Evolutionary conservation across 2,888 invertebrate species (phyloP).

Genomic region (Gortyna flavago): DNA sequence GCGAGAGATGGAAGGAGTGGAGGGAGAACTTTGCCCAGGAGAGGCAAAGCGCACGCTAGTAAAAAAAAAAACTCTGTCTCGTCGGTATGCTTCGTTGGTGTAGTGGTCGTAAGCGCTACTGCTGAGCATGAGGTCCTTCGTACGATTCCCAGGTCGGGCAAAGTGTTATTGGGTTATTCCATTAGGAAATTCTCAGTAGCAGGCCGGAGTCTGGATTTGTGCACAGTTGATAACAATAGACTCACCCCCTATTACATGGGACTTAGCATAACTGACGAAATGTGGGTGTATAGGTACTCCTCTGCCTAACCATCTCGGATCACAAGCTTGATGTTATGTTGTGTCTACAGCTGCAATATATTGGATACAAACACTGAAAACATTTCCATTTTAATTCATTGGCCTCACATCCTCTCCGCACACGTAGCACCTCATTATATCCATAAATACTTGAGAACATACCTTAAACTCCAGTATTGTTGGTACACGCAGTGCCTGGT

Average conservation of each 20-base stretch:
- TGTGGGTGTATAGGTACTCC: background rate
- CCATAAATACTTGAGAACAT: conserved; percentile 40
- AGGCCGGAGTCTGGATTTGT: too few relatives aligned
- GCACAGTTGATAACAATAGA: too few relatives aligned
- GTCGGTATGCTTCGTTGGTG: too few relatives aligned
- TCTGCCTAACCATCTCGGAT: background rate
- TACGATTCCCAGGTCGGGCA: too few relatives aligned
- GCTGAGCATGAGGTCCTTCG: too few relatives aligned
- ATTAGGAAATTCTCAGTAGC: too few relatives aligned
- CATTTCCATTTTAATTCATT: conserved; percentile 12
- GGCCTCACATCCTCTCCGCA: background rate
- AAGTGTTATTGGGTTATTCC: too few relatives aligned
- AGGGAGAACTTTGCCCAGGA: too few relatives aligned
- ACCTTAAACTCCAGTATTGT: conserved; percentile 41
- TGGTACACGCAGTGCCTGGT: conserved; percentile 52
- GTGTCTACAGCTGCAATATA: background rate
- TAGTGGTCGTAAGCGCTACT: too few relatives aligned
- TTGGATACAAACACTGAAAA: background rate
- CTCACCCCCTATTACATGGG: background rate
- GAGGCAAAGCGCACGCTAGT: too few relatives aligned
- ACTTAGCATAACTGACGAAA: background rate
- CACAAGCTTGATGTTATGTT: background rate
- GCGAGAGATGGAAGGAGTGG: too few relatives aligned
- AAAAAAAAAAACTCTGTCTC: too few relatives aligned
- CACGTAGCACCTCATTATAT: conserved; percentile 36